Conservation (phyloP, 2,113 vertebrate genomes). For the Onychostoma macrolepis region DNA sequence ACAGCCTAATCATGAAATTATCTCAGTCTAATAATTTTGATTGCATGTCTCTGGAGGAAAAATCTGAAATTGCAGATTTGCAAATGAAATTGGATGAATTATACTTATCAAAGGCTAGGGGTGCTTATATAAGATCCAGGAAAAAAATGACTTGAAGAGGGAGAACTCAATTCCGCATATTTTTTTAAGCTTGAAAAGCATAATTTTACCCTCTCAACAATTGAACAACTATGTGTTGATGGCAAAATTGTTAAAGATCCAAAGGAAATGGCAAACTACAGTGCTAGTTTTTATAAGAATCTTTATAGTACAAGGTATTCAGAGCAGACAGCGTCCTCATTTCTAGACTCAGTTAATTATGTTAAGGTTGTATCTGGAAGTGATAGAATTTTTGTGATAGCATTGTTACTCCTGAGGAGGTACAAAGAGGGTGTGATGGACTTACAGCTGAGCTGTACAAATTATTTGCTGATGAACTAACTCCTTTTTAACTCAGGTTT, state of each 20-base stretch:
- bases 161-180: neutral
- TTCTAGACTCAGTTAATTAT: neutral
- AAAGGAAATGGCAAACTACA: neutral
- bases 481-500: too few species aligned
- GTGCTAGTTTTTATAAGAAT: neutral
- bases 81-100: too few species aligned
- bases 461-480: conserved; percentile 7
- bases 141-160: neutral
- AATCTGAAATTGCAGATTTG: conserved; percentile 1
- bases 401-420: too few species aligned
- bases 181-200: too few species aligned
- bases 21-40: neutral
- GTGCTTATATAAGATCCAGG: neutral
- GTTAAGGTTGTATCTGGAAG: neutral
- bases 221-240: neutral
- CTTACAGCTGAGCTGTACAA: neutral
- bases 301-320: neutral
- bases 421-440: neutral
- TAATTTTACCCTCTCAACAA: too few species aligned
- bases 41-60: neutral
- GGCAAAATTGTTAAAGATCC: neutral
- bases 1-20: neutral
- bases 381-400: too few species aligned
- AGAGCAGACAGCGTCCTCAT: neutral
- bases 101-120: neutral